These are phyloP conservation scores for Ptychobarbus kaznakovi DNA, from an alignment of 2,797 vertebrate genomes.

Conservation along the genomic window DNA sequence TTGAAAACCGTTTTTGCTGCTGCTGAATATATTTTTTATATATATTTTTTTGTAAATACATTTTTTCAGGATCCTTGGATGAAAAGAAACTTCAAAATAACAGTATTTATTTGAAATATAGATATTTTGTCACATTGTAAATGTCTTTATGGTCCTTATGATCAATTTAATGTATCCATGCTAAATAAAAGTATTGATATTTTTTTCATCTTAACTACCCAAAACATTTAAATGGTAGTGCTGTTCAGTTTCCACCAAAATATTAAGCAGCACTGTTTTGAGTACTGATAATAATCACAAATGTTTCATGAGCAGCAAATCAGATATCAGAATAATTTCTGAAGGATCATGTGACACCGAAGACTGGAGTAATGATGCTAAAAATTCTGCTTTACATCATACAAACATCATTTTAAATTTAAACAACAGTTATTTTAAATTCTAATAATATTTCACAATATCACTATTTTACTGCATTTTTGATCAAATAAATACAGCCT, in stretches of 20 bases:
- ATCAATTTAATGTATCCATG: not conserved
- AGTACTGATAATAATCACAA: not conserved
- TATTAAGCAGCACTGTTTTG: not conserved
- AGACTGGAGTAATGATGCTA: slow-evolving; percentile 4
- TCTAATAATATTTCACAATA: not conserved
- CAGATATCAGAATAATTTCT: not conserved
- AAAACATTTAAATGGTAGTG: not conserved
- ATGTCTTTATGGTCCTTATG: not conserved
- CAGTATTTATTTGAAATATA: not conserved
- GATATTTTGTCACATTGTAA: not conserved
- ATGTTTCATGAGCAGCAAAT: too few species aligned
- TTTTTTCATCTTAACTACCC: not conserved
- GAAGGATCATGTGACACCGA: not conserved
- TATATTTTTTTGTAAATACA: too few species aligned
- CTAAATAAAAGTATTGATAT: not conserved
- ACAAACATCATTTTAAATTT: too few species aligned
- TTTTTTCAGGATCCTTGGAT: not conserved
- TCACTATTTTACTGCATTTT: not conserved
- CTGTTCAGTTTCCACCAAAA: not conserved
- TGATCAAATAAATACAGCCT: not conserved
- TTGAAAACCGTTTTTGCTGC: not conserved
- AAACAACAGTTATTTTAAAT: not conserved
- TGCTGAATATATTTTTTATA: not conserved
- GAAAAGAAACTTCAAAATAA: not conserved
- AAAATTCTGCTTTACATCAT: not conserved